Conservation (phyloP, 2,113 vertebrate genomes). For the Dipodomys ordii region DNA sequence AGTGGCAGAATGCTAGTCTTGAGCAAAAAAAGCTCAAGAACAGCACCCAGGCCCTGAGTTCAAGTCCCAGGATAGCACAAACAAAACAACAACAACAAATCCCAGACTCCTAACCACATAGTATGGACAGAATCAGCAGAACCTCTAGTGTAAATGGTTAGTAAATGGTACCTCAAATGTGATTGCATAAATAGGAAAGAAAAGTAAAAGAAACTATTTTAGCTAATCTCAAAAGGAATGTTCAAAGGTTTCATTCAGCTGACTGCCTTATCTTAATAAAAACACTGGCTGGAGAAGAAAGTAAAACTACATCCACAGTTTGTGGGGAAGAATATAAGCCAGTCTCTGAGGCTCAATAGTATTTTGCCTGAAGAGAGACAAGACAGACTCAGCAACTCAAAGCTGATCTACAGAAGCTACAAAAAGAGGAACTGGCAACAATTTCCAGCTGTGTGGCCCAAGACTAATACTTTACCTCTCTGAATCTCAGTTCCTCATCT, state of each 20-base stretch:
- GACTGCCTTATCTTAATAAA: background rate
- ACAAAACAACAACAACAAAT: no score
- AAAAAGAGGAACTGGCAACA: background rate
- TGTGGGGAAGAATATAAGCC: background rate
- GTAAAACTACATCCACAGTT: background rate
- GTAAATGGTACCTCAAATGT: background rate
- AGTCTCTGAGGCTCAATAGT: background rate
- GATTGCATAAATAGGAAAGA: background rate
- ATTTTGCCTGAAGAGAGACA: background rate
- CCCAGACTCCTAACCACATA: background rate
- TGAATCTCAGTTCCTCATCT: background rate
- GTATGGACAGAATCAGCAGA: background rate
- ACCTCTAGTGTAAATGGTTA: background rate
- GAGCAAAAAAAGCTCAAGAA: no score
- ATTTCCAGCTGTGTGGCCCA: background rate
- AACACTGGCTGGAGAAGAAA: background rate
- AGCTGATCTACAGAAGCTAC: background rate
- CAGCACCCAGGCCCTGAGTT: no score
- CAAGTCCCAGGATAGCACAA: no score
- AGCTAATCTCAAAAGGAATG: constrained; percentile 1
- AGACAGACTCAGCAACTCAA: background rate
- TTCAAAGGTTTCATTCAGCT: background rate
- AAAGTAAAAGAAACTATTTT: background rate
- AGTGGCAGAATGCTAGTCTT: no score
- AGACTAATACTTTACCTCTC: background rate